Conservation (phyloP, 2,888 invertebrate species). For the Thera obeliscata region DNA sequence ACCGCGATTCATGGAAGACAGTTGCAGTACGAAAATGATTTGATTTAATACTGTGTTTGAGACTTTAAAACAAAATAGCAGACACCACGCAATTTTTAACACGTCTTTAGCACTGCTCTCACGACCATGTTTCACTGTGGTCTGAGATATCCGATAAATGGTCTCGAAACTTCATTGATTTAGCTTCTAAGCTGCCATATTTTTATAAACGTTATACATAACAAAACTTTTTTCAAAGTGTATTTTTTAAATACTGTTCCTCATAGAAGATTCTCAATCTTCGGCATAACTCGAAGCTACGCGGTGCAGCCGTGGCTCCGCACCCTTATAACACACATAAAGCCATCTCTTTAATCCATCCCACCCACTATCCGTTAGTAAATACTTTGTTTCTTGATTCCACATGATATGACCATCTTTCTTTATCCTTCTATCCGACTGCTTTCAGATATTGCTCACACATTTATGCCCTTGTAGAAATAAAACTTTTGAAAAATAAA, state of each 20-base stretch:
- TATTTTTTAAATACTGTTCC: slow-evolving; percentile 80
- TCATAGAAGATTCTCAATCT: slow-evolving; percentile 80
- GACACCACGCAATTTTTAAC: slow-evolving; percentile 76
- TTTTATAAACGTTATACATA: slow-evolving; percentile 59
- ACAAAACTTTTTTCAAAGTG: slow-evolving; percentile 62
- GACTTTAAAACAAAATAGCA: slow-evolving; percentile 69
- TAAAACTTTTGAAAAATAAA: slow-evolving; percentile 49
- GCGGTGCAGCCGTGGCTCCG: slow-evolving; percentile 57
- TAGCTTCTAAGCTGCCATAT: slow-evolving; percentile 59
- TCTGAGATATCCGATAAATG: slow-evolving; percentile 40
- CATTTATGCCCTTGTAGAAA: slow-evolving; percentile 57
- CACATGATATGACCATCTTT: slow-evolving; percentile 79
- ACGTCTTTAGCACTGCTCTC: slow-evolving; percentile 40
- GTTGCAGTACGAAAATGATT: slow-evolving; percentile 68
- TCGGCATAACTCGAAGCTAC: slow-evolving; percentile 68
- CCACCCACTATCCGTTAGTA: slow-evolving; percentile 71
- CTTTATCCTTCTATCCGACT: slow-evolving; percentile 62
- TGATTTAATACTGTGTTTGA: slow-evolving; percentile 75
- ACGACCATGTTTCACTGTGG: slow-evolving; percentile 35
- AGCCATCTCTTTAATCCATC: slow-evolving; percentile 62
- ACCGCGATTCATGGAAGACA: slow-evolving; percentile 75
- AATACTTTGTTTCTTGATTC: slow-evolving; percentile 67
- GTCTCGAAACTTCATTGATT: slow-evolving; percentile 45
- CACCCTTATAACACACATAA: slow-evolving; percentile 72
- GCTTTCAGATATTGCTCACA: slow-evolving; percentile 72